Evolutionary conservation across 2,797 vertebrate species (phyloP).

Genomic region (Parauchenoglanis ngamensis): DNA sequence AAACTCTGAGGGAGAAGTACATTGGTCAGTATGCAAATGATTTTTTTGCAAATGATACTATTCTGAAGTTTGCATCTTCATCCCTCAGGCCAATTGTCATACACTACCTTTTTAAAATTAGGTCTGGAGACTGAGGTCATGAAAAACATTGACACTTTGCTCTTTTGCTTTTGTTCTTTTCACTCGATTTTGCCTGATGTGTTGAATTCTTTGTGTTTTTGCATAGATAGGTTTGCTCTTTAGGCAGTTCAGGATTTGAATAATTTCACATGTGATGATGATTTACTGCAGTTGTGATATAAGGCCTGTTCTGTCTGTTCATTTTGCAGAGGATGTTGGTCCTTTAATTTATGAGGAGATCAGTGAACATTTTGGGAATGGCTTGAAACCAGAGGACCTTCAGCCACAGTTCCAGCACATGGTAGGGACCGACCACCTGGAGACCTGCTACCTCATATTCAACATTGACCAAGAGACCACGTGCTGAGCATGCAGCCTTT

Average conservation of each 20-base stretch:
- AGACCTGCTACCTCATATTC: conserved; percentile 66
- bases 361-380: conserved; percentile 63
- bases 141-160: neutral
- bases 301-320: conserved; percentile 3
- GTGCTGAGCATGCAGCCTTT: conserved; percentile 37
- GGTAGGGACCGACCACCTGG: conserved; percentile 61
- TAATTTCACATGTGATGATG: neutral
- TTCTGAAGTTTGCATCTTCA: neutral
- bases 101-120: neutral
- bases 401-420: conserved; percentile 64
- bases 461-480: conserved; percentile 63
- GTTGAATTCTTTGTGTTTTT: neutral
- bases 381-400: conserved; percentile 63
- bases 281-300: neutral
- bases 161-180: neutral
- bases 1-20: conserved; percentile 68
- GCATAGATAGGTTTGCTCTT: neutral
- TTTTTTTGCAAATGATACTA: neutral
- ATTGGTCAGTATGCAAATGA: conserved; percentile 59
- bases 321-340: conserved; percentile 66
- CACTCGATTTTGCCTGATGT: neutral
- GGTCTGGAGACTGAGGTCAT: neutral
- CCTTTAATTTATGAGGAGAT: conserved; percentile 64
- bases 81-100: neutral
- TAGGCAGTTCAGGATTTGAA: neutral